phyloP scores from a whole-genome alignment of 92 coral and sea anemone genomes.

The Epizoanthus ramosus region DNA sequence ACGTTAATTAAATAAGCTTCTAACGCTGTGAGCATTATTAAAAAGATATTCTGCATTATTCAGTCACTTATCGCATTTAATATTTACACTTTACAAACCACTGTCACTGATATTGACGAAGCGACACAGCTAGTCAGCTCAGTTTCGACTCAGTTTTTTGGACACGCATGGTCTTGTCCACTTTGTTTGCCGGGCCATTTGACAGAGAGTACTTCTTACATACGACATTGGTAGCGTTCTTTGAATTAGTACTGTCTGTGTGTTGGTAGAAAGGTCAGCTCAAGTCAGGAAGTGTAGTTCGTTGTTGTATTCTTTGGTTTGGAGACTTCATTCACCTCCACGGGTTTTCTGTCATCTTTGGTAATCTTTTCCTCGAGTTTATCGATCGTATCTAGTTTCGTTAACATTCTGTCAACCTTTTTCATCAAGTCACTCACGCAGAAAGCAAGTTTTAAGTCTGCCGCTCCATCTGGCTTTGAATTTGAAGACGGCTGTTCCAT shows the following conservation, averaged over 20 bases:
- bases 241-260: conserved; percentile 1
- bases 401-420: conserved; percentile 41
- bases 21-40: background rate
- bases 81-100: background rate
- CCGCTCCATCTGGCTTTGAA: conserved; percentile 24
- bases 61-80: background rate
- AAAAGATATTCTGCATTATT: background rate
- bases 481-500: conserved; percentile 14
- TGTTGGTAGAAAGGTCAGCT: background rate
- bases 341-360: conserved; percentile 9
- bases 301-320: background rate
- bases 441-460: conserved; percentile 36
- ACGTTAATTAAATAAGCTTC: conserved; percentile 21
- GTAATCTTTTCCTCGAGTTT: conserved; percentile 35
- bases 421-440: conserved; percentile 46
- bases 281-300: background rate
- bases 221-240: background rate
- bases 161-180: conserved; percentile 4
- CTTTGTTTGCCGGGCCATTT: background rate
- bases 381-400: conserved; percentile 37
- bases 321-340: background rate
- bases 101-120: background rate
- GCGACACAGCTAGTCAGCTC: background rate
- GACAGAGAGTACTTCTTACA: background rate
- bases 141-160: background rate